phyloP scores from a whole-genome alignment of 2,113 vertebrate genomes.

The Aegithalos caudatus region DNA sequence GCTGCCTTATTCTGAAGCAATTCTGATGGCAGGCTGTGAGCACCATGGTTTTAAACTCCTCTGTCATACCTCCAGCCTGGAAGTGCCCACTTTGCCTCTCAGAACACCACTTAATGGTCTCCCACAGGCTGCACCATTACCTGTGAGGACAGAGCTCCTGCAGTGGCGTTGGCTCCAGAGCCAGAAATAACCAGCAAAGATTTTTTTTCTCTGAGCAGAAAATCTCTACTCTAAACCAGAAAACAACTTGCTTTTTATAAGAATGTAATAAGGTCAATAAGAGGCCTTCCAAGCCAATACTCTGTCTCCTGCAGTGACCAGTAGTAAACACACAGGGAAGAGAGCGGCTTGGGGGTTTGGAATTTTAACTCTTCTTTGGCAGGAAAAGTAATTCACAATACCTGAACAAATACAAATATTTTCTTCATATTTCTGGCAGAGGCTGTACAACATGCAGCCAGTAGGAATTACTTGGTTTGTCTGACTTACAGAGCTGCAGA shows the following conservation, averaged over 20 bases:
- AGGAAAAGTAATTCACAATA: not conserved
- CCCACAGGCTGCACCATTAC: not conserved
- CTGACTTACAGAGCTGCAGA: not conserved
- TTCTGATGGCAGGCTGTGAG: not conserved
- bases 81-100: not conserved
- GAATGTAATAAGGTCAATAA: constrained; percentile 23
- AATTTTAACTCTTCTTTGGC: constrained; percentile 9
- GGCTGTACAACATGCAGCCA: not conserved
- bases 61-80: not conserved
- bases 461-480: not conserved
- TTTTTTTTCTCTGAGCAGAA: not conserved
- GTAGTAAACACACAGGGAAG: not conserved
- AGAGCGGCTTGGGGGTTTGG: not conserved
- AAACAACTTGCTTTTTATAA: constrained; percentile 39
- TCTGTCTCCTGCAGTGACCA: not conserved
- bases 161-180: not conserved
- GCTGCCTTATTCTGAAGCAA: not conserved
- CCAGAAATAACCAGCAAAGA: not conserved
- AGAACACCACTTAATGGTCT: constrained; percentile 10
- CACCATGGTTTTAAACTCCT: not conserved
- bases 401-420: not conserved
- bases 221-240: constrained; percentile 42
- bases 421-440: not conserved
- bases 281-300: constrained; percentile 18
- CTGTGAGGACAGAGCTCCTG: constrained; percentile 4